Evolutionary conservation across 37 sponge, comb jelly and placozoan species (phyloP).

Genomic region (Cladorhizidae sp.): DNA sequence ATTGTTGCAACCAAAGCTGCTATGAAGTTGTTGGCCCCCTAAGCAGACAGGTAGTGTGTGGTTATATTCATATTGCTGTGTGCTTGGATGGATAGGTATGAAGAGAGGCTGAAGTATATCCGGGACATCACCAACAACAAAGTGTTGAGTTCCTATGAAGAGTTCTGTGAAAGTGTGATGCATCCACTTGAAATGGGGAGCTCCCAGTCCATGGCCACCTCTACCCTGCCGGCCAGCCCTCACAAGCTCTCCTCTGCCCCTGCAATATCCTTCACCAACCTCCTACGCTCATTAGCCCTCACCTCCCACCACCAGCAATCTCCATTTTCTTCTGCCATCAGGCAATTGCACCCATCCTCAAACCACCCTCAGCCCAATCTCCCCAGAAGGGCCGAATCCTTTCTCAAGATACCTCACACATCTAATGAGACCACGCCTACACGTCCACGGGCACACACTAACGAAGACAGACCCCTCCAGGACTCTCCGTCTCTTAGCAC

Average conservation of each 20-base stretch:
- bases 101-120: conserved; percentile 57
- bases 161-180: conserved; percentile 68
- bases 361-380: neutral
- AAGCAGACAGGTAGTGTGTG: neutral
- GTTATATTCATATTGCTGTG: neutral
- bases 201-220: neutral
- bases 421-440: neutral
- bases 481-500: too few relatives aligned
- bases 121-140: conserved; percentile 33
- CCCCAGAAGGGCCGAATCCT: neutral
- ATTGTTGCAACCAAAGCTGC: too few relatives aligned
- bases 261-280: conserved; percentile 1
- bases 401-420: neutral
- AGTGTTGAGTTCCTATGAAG: conserved; percentile 43
- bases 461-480: conserved; percentile 6
- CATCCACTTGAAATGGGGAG: conserved; percentile 50
- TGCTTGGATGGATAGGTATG: conserved; percentile 40
- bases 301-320: conserved; percentile 9
- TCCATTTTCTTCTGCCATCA: neutral
- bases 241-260: neutral
- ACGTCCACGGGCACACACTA: conserved; percentile 29
- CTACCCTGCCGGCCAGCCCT: conserved; percentile 2
- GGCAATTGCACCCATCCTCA: neutral
- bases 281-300: conserved; percentile 3
- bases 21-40: neutral